phyloP scores from a whole-genome alignment of 2,797 vertebrate genomes.

The Clarias pachynema region DNA sequence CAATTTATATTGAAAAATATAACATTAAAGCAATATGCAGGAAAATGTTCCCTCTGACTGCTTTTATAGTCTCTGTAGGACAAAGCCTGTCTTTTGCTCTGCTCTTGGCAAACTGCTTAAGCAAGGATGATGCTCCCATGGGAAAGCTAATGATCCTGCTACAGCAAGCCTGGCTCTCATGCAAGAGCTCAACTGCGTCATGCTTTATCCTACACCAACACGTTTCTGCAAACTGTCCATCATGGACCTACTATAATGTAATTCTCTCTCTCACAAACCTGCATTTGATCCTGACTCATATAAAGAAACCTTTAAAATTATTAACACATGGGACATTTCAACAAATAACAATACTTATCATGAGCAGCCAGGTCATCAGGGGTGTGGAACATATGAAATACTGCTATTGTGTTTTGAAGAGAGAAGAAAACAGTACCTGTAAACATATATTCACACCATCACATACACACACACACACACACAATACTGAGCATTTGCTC shows the following conservation, averaged over 20 bases:
- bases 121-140: constrained; percentile 38
- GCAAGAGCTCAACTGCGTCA: not conserved
- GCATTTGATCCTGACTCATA: not conserved
- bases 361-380: not conserved
- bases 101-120: constrained; percentile 30
- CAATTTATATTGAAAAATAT: not conserved
- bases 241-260: not conserved
- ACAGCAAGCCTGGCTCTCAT: constrained; percentile 38
- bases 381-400: constrained; percentile 26
- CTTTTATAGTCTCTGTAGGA: not conserved
- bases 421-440: not conserved
- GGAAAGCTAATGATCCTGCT: constrained; percentile 33
- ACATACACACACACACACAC: not conserved
- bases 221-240: constrained; percentile 17
- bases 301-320: not conserved
- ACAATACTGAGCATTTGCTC: constrained; percentile 12
- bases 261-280: not conserved
- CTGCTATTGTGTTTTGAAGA: constrained; percentile 23
- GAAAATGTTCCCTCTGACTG: not conserved
- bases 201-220: not conserved
- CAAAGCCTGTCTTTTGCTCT: not conserved
- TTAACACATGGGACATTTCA: not conserved
- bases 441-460: not conserved
- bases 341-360: not conserved
- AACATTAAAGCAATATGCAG: not conserved